Base-by-base conservation (phyloP, 2,797 vertebrate genomes). In the Benthosema pterotum region DNA sequence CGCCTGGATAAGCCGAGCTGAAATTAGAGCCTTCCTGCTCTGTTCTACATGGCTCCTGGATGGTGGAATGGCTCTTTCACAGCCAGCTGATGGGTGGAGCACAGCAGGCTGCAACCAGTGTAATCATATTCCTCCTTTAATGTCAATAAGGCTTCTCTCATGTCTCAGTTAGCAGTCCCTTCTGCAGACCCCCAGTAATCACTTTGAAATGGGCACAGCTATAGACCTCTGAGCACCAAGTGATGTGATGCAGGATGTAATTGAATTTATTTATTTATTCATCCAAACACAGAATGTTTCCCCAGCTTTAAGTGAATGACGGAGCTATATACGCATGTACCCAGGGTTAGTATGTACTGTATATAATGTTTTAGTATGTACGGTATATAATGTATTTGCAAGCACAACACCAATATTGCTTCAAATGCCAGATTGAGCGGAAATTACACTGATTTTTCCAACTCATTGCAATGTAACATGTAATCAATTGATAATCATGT, bases 231-330 rank as follows among this genome's bases (percentile, higher is more conserved):
- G 67, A 63, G 71, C 69, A 66, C 59, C 51, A 73, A 60, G 59
- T 69, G 71, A 77, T 67, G 71, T 11, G 17, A 82, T 74, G 70
- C 74, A 55, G 64, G 60, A 74, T 11, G 63, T 78, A 85, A 85
- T 83, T 85, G 73, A 80, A 88, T 85, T 82, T 76, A 81, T 83
- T 82, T 76, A 81, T 83, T 85, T 79, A 84, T 87, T 83, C 82
- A 83, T 83, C 82, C 79, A 46, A 64, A 81, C 79, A 83, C 54
- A 38, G 62, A 48, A 71, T 77, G 69, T 88, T 86, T 86, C 87
- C 86, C 86, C 67, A 65, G 80, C 43, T 79, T 74, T 70, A 68
- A 56, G 66, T 7, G 72, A 76, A 66, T 38, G 70, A 75, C 73
- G 80, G 69, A 52, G 78, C 75, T 75, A 22, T 2, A 2, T 22